These are phyloP conservation scores for Chironomus striatipennis DNA, from an alignment of 1,140 invertebrate species.

Conservation along the genomic window DNA sequence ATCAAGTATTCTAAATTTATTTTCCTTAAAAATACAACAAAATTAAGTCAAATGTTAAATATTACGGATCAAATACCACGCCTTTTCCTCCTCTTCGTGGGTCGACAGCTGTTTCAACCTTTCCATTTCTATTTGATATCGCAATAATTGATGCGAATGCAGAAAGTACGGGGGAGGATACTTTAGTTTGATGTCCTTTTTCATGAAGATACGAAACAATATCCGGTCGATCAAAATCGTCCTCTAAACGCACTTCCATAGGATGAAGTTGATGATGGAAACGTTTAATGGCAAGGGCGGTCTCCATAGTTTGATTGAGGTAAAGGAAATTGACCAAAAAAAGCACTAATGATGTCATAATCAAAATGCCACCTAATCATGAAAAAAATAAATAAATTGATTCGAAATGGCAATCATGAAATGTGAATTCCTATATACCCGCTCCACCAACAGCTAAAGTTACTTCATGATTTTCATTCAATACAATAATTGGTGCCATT, in stretches of 20 bases:
- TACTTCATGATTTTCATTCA: constrained; percentile 54
- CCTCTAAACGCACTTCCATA: not conserved
- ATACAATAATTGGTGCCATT: constrained; percentile 76
- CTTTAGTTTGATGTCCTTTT: not conserved
- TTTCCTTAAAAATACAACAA: no score
- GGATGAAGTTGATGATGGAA: constrained; percentile 10
- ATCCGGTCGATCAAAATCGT: not conserved
- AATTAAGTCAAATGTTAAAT: not conserved
- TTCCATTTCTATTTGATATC: not conserved
- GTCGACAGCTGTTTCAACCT: not conserved
- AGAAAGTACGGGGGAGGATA: not conserved
- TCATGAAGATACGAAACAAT: not conserved
- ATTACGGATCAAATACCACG: not conserved
- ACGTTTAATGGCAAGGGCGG: not conserved
- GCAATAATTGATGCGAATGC: not conserved
- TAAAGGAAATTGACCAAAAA: not conserved
- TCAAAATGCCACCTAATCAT: not conserved
- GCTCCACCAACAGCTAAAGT: constrained; percentile 71
- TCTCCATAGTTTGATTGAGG: not conserved
- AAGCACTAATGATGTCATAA: not conserved
- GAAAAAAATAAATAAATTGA: not conserved
- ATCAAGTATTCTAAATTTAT: no score
- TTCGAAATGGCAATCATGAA: not conserved
- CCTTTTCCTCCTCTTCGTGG: not conserved
- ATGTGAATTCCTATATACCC: constrained; percentile 44